Conservation (phyloP, 2,113 vertebrate genomes). For the Cynocephalus volans region DNA sequence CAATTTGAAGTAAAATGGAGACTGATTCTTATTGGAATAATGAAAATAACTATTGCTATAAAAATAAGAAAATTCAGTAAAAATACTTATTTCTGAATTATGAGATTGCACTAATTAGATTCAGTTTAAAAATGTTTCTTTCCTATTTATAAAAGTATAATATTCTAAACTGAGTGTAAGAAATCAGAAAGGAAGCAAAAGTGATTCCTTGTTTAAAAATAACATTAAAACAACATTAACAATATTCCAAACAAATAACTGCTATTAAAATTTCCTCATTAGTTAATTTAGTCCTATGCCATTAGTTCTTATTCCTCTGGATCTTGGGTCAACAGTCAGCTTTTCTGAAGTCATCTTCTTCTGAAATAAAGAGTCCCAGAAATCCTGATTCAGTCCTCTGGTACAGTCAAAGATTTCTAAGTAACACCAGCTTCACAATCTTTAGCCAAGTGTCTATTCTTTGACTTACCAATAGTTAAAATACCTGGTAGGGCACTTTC, state of each 20-base stretch:
- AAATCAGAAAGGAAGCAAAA: not conserved
- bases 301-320: not conserved
- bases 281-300: not conserved
- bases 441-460: not conserved
- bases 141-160: not conserved
- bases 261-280: not conserved
- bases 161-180: not conserved
- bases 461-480: constrained; percentile 3
- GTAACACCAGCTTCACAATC: not conserved
- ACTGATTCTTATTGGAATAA: constrained; percentile 19
- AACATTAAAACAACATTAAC: not conserved
- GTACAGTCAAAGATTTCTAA: constrained; percentile 9
- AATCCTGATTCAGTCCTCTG: not conserved
- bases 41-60: not conserved
- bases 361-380: constrained; percentile 6
- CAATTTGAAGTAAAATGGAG: constrained; percentile 12
- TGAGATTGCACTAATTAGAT: not conserved
- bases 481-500: not conserved
- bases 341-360: constrained; percentile 3
- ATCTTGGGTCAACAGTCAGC: not conserved
- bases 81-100: constrained; percentile 30
- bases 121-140: constrained; percentile 9
- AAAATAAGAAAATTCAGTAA: not conserved
- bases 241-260: constrained; percentile 28
- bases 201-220: not conserved